These are phyloP conservation scores for Nematopogon swammerdamellus DNA, from an alignment of 2,888 invertebrate genomes.

Conservation along the genomic window DNA sequence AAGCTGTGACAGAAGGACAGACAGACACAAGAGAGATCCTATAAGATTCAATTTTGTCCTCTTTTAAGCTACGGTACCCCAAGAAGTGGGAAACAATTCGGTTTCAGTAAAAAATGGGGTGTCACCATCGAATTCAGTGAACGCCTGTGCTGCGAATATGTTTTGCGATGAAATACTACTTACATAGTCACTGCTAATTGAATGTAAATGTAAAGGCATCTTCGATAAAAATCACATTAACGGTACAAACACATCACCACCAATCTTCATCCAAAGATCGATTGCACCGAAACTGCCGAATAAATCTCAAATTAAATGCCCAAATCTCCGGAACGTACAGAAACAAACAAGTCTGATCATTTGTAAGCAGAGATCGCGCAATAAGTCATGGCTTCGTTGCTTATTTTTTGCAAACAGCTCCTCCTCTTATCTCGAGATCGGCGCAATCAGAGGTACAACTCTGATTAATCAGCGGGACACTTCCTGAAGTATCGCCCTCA, in stretches of 20 bases:
- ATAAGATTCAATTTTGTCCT: no score
- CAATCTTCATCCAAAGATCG: not conserved
- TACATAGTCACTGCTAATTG: no score
- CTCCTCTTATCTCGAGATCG: conserved; percentile 35
- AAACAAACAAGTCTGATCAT: not conserved
- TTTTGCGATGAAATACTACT: no score
- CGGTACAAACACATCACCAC: not conserved
- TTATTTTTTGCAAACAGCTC: not conserved
- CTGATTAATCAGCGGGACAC: conserved; percentile 33
- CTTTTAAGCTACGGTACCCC: no score
- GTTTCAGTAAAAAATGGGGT: no score
- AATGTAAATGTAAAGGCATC: no score
- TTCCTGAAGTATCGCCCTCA: not conserved
- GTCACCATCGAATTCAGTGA: no score
- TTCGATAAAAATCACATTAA: no score
- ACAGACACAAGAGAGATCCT: no score
- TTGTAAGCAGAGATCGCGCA: not conserved
- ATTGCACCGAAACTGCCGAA: not conserved
- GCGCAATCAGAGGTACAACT: conserved; percentile 28
- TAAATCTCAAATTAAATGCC: not conserved
- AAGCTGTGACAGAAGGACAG: no score
- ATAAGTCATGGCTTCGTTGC: not conserved
- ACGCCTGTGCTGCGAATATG: no score
- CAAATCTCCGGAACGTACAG: not conserved
- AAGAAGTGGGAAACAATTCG: no score